These are phyloP conservation scores for Meteorus sp. DNA, from an alignment of 1,140 invertebrate species.

Conservation along the genomic window DNA sequence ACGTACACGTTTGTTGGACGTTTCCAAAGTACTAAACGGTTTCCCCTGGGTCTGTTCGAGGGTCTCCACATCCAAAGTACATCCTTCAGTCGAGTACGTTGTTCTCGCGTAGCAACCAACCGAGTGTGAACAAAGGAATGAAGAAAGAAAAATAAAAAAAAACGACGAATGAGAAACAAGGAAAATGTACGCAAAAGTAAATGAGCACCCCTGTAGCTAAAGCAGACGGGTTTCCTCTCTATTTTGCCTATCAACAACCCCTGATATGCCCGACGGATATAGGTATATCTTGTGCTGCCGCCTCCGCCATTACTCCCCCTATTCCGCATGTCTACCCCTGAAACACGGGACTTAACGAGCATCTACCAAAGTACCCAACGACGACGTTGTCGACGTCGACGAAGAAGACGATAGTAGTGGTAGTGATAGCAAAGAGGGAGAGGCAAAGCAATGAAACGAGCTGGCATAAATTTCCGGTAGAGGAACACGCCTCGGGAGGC, in stretches of 20 bases:
- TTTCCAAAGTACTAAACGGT: constrained; percentile 20
- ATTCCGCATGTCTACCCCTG: neutral
- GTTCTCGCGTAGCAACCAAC: neutral
- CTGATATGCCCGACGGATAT: constrained; percentile 27
- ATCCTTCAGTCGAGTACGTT: constrained; percentile 18
- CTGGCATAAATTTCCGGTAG: constrained; percentile 26
- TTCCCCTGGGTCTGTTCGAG: constrained; percentile 17
- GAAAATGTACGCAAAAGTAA: constrained; percentile 10
- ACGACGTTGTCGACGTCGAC: neutral
- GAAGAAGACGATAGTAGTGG: too few relatives aligned
- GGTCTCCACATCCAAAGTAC: neutral
- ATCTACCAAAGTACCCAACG: constrained; percentile 9
- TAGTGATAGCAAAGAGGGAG: too few relatives aligned
- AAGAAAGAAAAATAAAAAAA: neutral
- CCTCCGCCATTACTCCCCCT: neutral
- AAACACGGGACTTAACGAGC: constrained; percentile 12
- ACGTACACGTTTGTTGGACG: constrained; percentile 4
- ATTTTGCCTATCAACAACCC: constrained; percentile 18
- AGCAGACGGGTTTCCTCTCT: neutral
- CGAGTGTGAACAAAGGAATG: neutral
- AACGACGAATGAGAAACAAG: constrained; percentile 1
- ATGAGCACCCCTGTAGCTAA: constrained; percentile 25
- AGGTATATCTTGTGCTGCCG: constrained; percentile 13
- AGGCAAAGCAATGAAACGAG: too few relatives aligned
- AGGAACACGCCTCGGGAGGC: constrained; percentile 19